Base-by-base conservation (phyloP, 2,113 vertebrate genomes). In the Haemorhous mexicanus region DNA sequence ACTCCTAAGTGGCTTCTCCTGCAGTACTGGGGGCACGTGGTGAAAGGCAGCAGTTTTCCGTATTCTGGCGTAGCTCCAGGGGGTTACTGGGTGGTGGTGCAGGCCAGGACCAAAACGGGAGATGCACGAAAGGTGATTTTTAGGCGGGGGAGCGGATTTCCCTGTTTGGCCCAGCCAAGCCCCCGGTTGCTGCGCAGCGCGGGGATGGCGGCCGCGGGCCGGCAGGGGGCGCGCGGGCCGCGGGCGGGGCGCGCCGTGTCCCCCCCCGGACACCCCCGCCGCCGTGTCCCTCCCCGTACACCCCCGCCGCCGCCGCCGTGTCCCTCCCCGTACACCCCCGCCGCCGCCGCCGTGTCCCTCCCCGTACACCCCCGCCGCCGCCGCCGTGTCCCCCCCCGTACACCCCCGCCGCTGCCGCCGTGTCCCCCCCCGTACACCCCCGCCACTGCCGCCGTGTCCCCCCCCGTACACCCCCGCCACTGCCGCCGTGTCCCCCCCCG, bases 41-140 rank as follows among this genome's bases (percentile, higher is more conserved):
- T n/a, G 47, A 22, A 55, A 33, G 33, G 35, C 52, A 47, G 91
- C 35, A 3, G 13, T 21, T 78, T 26, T 39, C 68, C 13, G 15
- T 52, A 0, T 32, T 41, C 2, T 1, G 12, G 64, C 39, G 16
- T 9, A 32, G 27, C 20, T 30, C 33, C 66, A 2, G 39, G 56
- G 16, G 4, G 12, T 66, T 27, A 3, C 4, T 1, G 63, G 26
- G 35, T 59, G 37, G 7, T 6, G 59, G 7, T 7, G 59, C 52
- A 18, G 79, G 13, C 4, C 33, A 3, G 53, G 49, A 19, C n/a
- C 75, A 2, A 8, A 4, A 13, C 3, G 16, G 10, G 76, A 24
- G 11, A 2, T 11, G 27, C 14, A 1, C 1, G 2, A 2, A 4
- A n/a, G 17, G 24, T 4, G 68, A 1, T 63, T 21, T 49, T 56